Base-by-base conservation (phyloP, 2,113 vertebrate genomes). In the Alces alces region DNA sequence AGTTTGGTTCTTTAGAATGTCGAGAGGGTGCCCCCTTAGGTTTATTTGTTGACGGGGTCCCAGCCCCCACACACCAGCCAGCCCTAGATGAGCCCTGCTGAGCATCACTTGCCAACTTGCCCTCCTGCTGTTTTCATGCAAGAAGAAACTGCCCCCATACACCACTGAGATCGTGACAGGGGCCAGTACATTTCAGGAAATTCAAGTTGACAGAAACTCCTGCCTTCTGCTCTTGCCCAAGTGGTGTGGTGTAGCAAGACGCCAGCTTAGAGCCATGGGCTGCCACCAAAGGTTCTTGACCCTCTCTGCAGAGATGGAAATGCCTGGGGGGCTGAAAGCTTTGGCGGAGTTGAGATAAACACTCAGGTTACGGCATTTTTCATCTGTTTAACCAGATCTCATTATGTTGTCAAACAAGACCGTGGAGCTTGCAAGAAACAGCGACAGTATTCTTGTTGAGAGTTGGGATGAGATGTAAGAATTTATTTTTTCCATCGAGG, bases 321-420 rank as follows among this genome's bases (percentile, higher is more conserved):
- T 27, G 92, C 86, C 80, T 73, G 61, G 55, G 80, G 86, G 55
- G 14, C 79, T 89, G 80, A 70, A 66, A 3, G 43, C 57, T 47
- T 90, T 95, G 96, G 84, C 92, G 95, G 80, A 54, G 58, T 7
- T 96, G 97, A 98, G 61, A 87, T 92, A 92, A 97, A 96, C 96
- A 95, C 73, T 93, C 90, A 96, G 85, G 90, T 95, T 80, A 93
- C 87, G 64, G 64, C 54, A 96, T 85, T 95, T 98, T 95, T 97
- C 96, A 43, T 96, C 60, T 87, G 54, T 95, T 87, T 96, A 89
- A 73, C 93, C 84, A 92, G 96, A 88, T 91, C 86, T 97, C 84
- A 80, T 97, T 95, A 96, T 93, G 83, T 55, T 97, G 94, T 98
- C 96, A 98, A 96, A 86, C 79, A 95, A 84, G 30, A 80, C 73